These are phyloP conservation scores for Stichopus chloronotus DNA, from an alignment of 35 echinoderm and acorn worm genomes.

Conservation along the genomic window DNA sequence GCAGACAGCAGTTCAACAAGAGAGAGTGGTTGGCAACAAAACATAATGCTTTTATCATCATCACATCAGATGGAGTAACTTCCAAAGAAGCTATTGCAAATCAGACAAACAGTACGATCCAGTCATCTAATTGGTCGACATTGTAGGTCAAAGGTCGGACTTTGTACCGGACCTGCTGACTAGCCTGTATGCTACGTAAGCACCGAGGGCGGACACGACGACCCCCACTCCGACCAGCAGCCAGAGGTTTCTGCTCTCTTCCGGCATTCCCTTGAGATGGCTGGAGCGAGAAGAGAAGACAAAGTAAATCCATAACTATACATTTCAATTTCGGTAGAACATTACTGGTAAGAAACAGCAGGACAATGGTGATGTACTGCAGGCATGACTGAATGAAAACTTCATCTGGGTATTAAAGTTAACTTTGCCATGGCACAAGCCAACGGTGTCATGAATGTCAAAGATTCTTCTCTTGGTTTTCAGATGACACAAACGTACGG, in stretches of 20 bases:
- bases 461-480: no score
- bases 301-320: neutral
- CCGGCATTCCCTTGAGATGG: slow-evolving; percentile 76
- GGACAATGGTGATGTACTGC: no score
- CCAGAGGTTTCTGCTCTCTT: slow-evolving; percentile 71
- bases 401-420: neutral
- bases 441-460: no score
- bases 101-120: slow-evolving; percentile 9
- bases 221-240: slow-evolving; percentile 68
- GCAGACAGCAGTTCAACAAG: neutral
- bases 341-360: no score
- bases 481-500: no score
- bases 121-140: slow-evolving; percentile 17
- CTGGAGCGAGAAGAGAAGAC: slow-evolving; percentile 42
- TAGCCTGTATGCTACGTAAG: slow-evolving; percentile 65
- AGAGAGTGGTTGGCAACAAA: neutral
- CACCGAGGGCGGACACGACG: slow-evolving; percentile 51
- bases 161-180: slow-evolving; percentile 41
- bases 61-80: neutral
- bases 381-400: neutral
- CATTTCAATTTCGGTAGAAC: neutral
- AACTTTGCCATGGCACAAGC: neutral
- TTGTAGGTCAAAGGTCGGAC: slow-evolving; percentile 39
- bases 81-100: neutral
- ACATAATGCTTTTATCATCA: neutral